These are phyloP conservation scores for Orchestia grillus DNA, from an alignment of 1,140 invertebrate genomes.

Conservation along the genomic window DNA sequence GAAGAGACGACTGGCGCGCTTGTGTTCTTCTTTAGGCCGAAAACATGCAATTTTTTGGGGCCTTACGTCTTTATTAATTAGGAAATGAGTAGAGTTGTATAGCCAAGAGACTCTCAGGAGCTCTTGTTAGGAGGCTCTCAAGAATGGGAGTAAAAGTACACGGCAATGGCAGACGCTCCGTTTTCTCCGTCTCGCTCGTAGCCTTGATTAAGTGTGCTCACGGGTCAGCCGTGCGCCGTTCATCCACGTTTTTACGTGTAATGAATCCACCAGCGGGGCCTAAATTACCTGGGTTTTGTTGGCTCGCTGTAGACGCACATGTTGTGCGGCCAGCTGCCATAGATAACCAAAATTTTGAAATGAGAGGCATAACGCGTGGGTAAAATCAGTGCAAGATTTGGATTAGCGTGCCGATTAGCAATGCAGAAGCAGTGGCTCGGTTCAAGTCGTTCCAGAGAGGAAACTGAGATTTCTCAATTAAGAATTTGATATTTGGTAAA, in stretches of 20 bases:
- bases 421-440: neutral
- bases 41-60: neutral
- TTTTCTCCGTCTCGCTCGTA: neutral
- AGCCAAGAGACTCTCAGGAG: slow-evolving; percentile 37
- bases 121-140: slow-evolving; percentile 45
- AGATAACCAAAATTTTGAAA: neutral
- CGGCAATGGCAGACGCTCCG: neutral
- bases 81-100: neutral
- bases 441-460: neutral
- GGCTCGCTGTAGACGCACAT: neutral
- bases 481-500: neutral
- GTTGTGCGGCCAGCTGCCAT: neutral
- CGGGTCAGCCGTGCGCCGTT: neutral
- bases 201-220: neutral
- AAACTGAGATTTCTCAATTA: too few relatives aligned
- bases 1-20: neutral
- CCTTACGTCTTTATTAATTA: slow-evolving; percentile 49
- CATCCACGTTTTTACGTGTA: neutral
- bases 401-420: neutral
- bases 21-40: slow-evolving; percentile 29
- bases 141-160: slow-evolving; percentile 22
- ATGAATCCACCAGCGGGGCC: neutral
- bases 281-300: neutral
- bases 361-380: neutral
- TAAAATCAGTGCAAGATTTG: neutral